Evolutionary conservation across 35 echinoderm and acorn worm species (phyloP), one percentile per base, ranked within the genome.

Genomic region (Amphiura filiformis): DNA sequence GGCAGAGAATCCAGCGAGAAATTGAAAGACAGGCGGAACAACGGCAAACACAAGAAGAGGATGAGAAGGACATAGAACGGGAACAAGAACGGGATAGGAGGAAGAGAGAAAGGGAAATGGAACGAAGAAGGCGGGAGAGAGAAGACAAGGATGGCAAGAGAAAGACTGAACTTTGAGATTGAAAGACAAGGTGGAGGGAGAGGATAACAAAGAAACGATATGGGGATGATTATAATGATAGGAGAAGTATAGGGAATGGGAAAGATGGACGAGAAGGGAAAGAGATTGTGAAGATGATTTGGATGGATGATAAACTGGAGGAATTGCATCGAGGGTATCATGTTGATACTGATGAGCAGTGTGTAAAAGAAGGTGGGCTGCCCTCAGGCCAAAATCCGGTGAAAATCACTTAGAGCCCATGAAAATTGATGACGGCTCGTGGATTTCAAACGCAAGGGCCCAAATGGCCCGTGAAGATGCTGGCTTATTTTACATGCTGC

Each of bases 231-330:
- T 13, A 28, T 31, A 9, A 13, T 35, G 75, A 77, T 9, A 31
- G 28, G 12, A 77, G 75, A n/a, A 77, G n/a, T 9, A 28, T 77
- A 77, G 75, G 75, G 34, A 77, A 12, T 13, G 26, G 28, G 34
- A 77, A 77, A 9, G 75, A 30, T 7, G 28, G 34, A 35, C 5
- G 75, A n/a, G 28, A 77, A 31, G 75, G 28, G 76, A 47, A 88
- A 56, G 57, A 87, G 76, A 41, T 38, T 28, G 32, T 57, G n/a
- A 78, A 76, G 26, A 83, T 75, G 35, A 84, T 77, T 41, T 30
- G 39, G 34, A 56, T 42, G 35, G 23, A 39, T 20, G 35, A 77
- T 30, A 61, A 75, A 77, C 36, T 39, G 20, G 47, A 79, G 22
- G 57, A 32, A 9, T 1, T 39, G 37, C 39, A 20, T 13, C 56